Conservation (phyloP, 2,888 invertebrate genomes). For the Odontomyia ornata region DNA sequence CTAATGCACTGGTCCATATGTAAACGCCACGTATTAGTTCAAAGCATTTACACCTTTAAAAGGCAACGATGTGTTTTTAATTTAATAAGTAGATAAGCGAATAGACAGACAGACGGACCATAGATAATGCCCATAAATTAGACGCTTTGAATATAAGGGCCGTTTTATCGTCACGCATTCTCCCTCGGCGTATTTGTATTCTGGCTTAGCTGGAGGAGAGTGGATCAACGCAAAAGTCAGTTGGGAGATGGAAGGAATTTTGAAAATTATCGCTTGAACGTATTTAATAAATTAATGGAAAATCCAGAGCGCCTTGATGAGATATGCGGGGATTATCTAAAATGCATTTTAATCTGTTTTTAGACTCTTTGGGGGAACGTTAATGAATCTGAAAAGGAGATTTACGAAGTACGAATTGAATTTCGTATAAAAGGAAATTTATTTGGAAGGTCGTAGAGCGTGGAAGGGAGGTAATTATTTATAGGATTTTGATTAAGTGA, state of each 20-base stretch:
- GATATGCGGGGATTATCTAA: conserved; percentile 24
- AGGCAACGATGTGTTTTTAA: conserved; percentile 15
- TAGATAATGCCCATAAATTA: conserved; percentile 25
- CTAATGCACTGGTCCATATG: not conserved
- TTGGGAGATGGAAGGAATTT: not conserved
- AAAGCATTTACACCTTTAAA: conserved; percentile 25
- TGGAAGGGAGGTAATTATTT: too few relatives aligned
- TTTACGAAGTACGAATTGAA: not conserved
- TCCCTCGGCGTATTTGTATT: not conserved
- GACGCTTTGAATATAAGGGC: not conserved
- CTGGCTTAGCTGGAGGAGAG: not conserved
- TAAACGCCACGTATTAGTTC: not conserved
- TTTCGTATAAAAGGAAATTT: too few relatives aligned
- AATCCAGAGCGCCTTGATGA: not conserved
- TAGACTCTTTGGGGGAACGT: not conserved
- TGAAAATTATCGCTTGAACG: conserved; percentile 3
- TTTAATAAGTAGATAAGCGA: conserved; percentile 21
- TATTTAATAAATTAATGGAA: conserved; percentile 18
- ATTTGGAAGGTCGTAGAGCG: too few relatives aligned
- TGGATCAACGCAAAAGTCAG: not conserved
- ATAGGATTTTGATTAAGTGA: too few relatives aligned
- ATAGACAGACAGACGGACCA: conserved; percentile 2
- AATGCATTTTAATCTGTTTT: conserved; percentile 10
- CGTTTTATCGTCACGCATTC: not conserved
- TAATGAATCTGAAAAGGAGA: not conserved